These are phyloP conservation scores for Zeuzera pyrina DNA, from an alignment of 2,888 invertebrate species.

Conservation along the genomic window DNA sequence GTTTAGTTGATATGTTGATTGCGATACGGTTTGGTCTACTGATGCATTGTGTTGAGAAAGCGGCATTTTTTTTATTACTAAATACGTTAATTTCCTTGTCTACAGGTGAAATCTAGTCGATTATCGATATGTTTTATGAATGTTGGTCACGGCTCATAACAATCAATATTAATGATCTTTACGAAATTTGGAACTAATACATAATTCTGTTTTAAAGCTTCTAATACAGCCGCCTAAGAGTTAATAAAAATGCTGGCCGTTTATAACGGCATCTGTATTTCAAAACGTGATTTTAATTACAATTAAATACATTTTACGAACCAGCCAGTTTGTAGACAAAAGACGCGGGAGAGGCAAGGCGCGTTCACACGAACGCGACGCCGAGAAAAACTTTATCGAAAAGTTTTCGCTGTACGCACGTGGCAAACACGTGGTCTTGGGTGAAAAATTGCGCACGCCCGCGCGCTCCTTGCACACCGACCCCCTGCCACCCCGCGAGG, in stretches of 20 bases:
- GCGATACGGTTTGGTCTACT: slow-evolving; percentile 43
- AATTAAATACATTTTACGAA: too few species aligned
- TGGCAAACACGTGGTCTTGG: slow-evolving; percentile 62
- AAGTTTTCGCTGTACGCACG: slow-evolving; percentile 50
- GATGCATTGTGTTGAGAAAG: slow-evolving; percentile 58
- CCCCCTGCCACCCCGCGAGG: slow-evolving; percentile 19
- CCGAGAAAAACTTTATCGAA: slow-evolving; percentile 41
- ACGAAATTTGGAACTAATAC: slow-evolving; percentile 65
- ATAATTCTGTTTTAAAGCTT: slow-evolving; percentile 36
- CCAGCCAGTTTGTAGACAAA: too few species aligned
- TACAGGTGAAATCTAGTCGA: slow-evolving; percentile 31
- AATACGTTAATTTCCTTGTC: slow-evolving; percentile 42
- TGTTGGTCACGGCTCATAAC: slow-evolving; percentile 62
- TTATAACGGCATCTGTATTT: too few species aligned
- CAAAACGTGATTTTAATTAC: too few species aligned
- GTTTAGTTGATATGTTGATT: slow-evolving; percentile 66
- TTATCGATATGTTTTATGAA: slow-evolving; percentile 57
- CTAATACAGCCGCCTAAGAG: too few species aligned
- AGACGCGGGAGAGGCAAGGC: neutral
- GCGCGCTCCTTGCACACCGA: slow-evolving; percentile 37
- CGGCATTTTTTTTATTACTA: slow-evolving; percentile 42
- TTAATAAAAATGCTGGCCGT: too few species aligned
- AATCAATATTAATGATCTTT: slow-evolving; percentile 63
- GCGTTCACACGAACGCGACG: neutral
- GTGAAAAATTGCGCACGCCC: slow-evolving; percentile 63